Percentiles rank a stretch among this genome's conserved stretches.
Conservation (phyloP, 2,888 invertebrate species). For the Lasioglossum marginatum region DNA sequence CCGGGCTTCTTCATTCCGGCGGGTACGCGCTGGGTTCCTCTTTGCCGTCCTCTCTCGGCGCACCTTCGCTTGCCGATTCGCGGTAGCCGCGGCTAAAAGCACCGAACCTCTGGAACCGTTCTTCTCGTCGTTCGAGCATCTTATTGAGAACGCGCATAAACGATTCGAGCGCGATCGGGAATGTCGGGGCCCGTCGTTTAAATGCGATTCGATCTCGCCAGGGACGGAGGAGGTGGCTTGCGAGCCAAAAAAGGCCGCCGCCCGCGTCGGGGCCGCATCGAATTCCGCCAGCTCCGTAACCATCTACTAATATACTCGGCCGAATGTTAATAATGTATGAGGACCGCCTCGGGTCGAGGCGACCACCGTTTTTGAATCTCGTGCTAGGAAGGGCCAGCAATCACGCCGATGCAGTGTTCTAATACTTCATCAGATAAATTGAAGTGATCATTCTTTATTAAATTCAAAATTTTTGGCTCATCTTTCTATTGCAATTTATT, state of each 20-base stretch:
- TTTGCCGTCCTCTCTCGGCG: not conserved
- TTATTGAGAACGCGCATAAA: conserved; percentile 59
- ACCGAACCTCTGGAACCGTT: conserved; percentile 10
- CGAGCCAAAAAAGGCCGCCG: conserved; percentile 56
- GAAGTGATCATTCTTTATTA: no score
- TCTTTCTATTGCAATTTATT: no score
- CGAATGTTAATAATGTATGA: conserved; percentile 64
- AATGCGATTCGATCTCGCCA: conserved; percentile 55
- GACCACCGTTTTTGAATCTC: conserved; percentile 8
- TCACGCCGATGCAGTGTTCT: not conserved
- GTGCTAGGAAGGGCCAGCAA: not conserved
- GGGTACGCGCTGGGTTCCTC: not conserved
- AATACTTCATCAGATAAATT: no score
- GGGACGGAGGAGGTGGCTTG: conserved; percentile 12
- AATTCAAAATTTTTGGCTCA: no score
- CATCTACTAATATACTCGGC: conserved; percentile 58
- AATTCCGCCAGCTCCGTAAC: conserved; percentile 37
- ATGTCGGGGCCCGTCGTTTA: conserved; percentile 57
- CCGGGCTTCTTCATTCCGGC: conserved; percentile 35
- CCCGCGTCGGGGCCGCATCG: conserved; percentile 46
- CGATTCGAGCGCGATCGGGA: conserved; percentile 58
- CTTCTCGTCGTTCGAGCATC: conserved; percentile 47
- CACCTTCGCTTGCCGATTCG: not conserved
- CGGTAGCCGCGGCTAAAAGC: conserved; percentile 32
- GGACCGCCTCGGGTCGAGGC: conserved; percentile 9